Evolutionary conservation across 2,888 invertebrate genomes (phyloP), one percentile per base, ranked within the genome.

Genomic region (Hemithea aestivaria): DNA sequence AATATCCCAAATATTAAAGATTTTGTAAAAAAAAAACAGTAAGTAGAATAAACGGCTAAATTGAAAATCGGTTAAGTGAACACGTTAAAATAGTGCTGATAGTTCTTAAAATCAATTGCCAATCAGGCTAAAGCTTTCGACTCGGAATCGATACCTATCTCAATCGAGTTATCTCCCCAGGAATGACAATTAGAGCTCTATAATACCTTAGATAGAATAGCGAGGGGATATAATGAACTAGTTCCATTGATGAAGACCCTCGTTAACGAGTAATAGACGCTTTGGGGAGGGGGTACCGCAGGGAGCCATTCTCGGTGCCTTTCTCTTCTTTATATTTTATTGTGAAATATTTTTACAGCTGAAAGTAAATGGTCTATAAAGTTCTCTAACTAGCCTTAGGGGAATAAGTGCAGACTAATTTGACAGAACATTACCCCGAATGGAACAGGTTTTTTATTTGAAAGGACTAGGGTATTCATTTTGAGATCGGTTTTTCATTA

Each of bases 111-210:
- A 10, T 22, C 5, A 11, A 11, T 21, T 27, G 11, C 11, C n/a
- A 10, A 34, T 7, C 9, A 2, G 21, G 26, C 26, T 12, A 9
- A 8, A 1, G 39, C 39, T 7, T 40, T 30, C 29, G 27, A 27
- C 9, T 20, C 27, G 10, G 9, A 35, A 33, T 29, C 38, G 27
- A n/a, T 8, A 7, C 27, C 33, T 8, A 7, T 27, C 33, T 9
- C 10, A 27, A 30, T 27, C 22, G 10, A 42, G 31, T 37, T 24
- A 32, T 6, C 24, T 27, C 22, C 27, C 24, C 28, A 6, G 27
- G 27, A 38, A 43, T 32, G 38, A 28, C 40, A 32, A 41, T 41
- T 41, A 41, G 25, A 25, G 21, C 27, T 32, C 20, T 35, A 23
- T 16, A 22, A 33, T 28, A 22, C 7, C 35, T 25, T 11, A 10